phyloP scores from a whole-genome alignment of 2,888 invertebrate genomes.

The Pandemis cinnamomeana region DNA sequence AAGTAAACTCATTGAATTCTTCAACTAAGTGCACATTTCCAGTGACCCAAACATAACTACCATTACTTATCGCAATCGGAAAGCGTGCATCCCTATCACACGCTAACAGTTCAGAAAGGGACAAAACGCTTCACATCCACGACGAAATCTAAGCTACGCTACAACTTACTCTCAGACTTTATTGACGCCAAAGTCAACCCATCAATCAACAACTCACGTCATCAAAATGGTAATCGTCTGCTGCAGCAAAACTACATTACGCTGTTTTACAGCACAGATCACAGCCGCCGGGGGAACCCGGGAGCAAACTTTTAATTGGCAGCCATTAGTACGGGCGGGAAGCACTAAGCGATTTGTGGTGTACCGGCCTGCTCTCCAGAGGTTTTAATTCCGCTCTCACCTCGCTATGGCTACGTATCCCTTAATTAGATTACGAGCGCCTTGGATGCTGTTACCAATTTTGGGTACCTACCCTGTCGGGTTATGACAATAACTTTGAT shows the following conservation, averaged over 20 bases:
- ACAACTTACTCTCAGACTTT: neutral
- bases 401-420: slow-evolving; percentile 65
- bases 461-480: neutral
- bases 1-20: too few species aligned
- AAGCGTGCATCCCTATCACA: too few species aligned
- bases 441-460: slow-evolving; percentile 22
- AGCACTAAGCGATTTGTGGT: slow-evolving; percentile 84
- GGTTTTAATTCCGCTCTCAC: slow-evolving; percentile 78
- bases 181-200: slow-evolving; percentile 9
- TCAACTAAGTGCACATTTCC: too few species aligned
- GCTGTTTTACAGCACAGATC: slow-evolving; percentile 79
- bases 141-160: neutral
- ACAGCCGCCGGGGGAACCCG: slow-evolving; percentile 74
- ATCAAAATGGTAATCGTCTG: slow-evolving; percentile 77
- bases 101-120: too few species aligned
- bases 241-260: slow-evolving; percentile 72
- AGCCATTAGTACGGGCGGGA: slow-evolving; percentile 82
- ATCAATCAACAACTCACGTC: slow-evolving; percentile 50
- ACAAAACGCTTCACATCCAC: too few species aligned
- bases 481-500: neutral
- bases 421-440: slow-evolving; percentile 49
- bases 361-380: slow-evolving; percentile 78
- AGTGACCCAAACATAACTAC: too few species aligned
- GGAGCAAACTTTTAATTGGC: slow-evolving; percentile 84
- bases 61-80: too few species aligned